Base-by-base conservation (phyloP, 2,113 vertebrate species). In the Petroica traversi region DNA sequence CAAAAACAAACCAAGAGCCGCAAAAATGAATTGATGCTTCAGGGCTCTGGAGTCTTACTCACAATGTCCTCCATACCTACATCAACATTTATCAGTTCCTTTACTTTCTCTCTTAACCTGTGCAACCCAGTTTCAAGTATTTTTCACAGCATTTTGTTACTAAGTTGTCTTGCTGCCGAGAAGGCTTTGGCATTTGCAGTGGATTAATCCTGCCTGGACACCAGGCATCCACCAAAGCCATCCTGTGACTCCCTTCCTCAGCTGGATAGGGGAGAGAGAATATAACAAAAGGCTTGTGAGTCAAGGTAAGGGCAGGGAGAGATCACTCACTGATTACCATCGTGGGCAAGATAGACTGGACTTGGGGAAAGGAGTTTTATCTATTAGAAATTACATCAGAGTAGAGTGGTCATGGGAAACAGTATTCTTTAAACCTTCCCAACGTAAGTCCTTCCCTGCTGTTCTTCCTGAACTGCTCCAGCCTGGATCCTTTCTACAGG, bases 321-420 rank as follows among this genome's bases (percentile, higher is more conserved):
- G 13, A 43, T 88, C 43, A n/a, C 33, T n/a, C 2, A 1, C 23
- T 38, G 36, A 6, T 45, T 59, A 31, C 28, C 11, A 14, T 52
- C 0, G 0, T 20, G 19, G 19, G 15, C 33, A 63, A 26, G 18
- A 41, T 41, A 59, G 45, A 24, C 16, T 40, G 8, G 19, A 19
- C 8, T 43, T 38, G 38, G 11, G 29, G 15, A 67, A 45, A 81
- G 67, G 13, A 1, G 0, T 33, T 81, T 24, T 7, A 33, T 80
- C 57, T 59, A 25, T n/a, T 52, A 52, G 19, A 45, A 74, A 29
- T 29, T 51, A 31, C 59, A 34, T 67, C 28, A n/a, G 33, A 81
- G 26, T 38, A 38, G 36, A 38, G 23, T 38, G 52, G n/a, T 46
- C 19, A 18, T 5, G 6, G 9, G 20, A 31, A 17, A 58, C 14